phyloP scores from a whole-genome alignment of 2,797 vertebrate genomes.

The Capromys pilorides region DNA sequence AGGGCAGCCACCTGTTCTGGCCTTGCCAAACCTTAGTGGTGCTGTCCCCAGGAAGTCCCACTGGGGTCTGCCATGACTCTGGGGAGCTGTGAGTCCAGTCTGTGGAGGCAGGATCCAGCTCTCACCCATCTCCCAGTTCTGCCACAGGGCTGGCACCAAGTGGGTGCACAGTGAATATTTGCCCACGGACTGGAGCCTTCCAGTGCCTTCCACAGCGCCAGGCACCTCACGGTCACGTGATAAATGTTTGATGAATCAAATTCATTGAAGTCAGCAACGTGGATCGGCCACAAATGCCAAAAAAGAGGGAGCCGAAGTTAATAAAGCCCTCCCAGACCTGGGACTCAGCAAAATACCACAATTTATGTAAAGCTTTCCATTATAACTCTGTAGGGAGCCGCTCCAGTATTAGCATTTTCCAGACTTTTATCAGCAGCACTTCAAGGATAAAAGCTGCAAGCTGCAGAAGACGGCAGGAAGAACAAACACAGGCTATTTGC shows the following conservation, averaged over 20 bases:
- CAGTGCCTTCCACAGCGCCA: neutral
- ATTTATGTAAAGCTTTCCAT: conserved; percentile 82
- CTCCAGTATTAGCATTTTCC: conserved; percentile 79
- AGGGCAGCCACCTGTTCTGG: no score
- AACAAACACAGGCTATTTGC: neutral
- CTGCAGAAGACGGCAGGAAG: neutral
- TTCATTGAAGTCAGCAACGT: neutral
- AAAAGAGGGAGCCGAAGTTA: conserved; percentile 38
- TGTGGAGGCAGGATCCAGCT: neutral
- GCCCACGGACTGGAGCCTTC: neutral
- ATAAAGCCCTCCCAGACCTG: conserved; percentile 45
- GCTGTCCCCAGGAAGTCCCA: neutral
- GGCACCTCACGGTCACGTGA: neutral
- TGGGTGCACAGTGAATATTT: neutral
- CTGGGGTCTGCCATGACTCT: accelerated
- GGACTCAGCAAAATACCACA: conserved; percentile 74
- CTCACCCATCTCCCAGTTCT: neutral
- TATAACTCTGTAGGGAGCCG: conserved; percentile 79
- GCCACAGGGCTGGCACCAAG: neutral
- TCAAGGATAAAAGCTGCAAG: conserved; percentile 79
- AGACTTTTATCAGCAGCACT: conserved; percentile 80
- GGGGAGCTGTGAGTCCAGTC: neutral
- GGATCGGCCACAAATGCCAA: neutral
- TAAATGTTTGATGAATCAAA: conserved; percentile 7
- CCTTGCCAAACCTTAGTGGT: neutral